Conservation (phyloP, 2,113 vertebrate species). For the Grammomys dolichurus region DNA sequence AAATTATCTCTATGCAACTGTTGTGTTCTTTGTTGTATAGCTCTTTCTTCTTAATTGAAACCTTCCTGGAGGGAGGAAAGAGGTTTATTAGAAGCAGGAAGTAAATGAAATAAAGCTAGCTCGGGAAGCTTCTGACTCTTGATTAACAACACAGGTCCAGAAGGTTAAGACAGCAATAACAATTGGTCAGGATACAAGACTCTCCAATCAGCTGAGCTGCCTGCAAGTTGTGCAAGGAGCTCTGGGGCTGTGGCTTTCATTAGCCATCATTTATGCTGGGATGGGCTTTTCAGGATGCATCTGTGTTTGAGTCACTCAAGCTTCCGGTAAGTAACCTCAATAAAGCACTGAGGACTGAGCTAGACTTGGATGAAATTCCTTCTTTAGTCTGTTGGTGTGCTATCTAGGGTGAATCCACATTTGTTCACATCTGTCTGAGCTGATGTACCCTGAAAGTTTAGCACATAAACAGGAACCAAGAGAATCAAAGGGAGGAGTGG, state of each 20-base stretch:
- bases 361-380: neutral
- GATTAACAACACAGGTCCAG: neutral
- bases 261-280: neutral
- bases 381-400: neutral
- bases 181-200: neutral
- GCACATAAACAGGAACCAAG: neutral
- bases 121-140: neutral
- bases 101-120: neutral
- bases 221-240: neutral
- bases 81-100: neutral
- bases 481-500: neutral
- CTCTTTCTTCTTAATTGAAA: neutral
- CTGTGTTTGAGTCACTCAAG: neutral
- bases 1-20: neutral
- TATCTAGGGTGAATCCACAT: neutral
- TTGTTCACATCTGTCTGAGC: neutral
- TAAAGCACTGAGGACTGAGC: neutral
- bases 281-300: neutral
- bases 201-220: neutral
- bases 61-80: neutral
- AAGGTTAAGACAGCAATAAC: neutral
- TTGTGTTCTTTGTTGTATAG: neutral
- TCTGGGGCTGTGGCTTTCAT: neutral
- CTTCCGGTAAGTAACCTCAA: neutral
- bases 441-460: neutral